These are phyloP conservation scores for Aquatica leii DNA, from an alignment of 2,888 invertebrate species.

Conservation along the genomic window DNA sequence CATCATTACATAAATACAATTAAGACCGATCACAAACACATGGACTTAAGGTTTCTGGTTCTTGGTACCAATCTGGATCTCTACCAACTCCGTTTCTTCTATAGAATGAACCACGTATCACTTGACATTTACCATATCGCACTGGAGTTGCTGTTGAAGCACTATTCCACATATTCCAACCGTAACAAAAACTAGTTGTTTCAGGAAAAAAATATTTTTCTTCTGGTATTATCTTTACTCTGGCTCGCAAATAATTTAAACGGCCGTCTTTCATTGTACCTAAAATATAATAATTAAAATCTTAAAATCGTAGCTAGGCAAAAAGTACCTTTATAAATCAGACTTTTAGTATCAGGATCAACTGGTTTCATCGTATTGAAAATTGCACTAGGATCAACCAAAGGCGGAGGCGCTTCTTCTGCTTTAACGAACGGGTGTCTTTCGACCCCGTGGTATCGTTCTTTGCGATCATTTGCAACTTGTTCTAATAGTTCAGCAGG, in stretches of 20 bases:
- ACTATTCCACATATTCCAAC: constrained; percentile 67
- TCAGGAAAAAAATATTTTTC: constrained; percentile 66
- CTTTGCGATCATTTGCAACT: constrained; percentile 43
- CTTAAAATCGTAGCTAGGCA: neutral
- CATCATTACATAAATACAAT: constrained; percentile 12
- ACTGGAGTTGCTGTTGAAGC: constrained; percentile 49
- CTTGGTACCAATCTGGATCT: constrained; percentile 66
- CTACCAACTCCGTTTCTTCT: constrained; percentile 63
- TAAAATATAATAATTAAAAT: constrained; percentile 19
- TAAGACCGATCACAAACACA: constrained; percentile 50
- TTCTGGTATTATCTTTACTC: constrained; percentile 64
- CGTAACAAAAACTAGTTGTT: constrained; percentile 65
- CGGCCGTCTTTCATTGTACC: constrained; percentile 61
- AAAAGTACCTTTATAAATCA: constrained; percentile 61
- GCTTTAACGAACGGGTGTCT: constrained; percentile 37
- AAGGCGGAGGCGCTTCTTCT: constrained; percentile 38
- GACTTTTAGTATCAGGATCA: constrained; percentile 59
- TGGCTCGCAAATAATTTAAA: constrained; percentile 61
- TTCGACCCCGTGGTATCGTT: constrained; percentile 43
- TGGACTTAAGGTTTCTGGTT: constrained; percentile 60
- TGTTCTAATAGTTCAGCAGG: constrained; percentile 49
- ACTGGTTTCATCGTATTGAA: constrained; percentile 63
- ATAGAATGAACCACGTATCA: constrained; percentile 67
- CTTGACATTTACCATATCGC: constrained; percentile 63
- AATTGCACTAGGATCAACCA: constrained; percentile 41